Conservation (phyloP, 2,888 invertebrate species). For the Stenodema calcarata region DNA sequence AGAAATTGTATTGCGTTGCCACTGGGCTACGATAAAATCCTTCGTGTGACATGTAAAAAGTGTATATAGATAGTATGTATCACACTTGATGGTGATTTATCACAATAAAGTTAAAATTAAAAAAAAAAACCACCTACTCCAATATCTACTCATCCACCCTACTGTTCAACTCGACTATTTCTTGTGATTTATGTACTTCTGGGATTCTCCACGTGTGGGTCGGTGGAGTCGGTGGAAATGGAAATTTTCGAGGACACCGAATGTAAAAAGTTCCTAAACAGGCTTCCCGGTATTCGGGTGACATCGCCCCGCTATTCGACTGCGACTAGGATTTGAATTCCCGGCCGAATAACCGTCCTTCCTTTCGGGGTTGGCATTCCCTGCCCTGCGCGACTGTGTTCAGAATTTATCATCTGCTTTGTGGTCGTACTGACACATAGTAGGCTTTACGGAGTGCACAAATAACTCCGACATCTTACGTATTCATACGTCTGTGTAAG, state of each 20-base stretch:
- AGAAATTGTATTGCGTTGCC: too few relatives aligned
- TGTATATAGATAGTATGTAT: too few relatives aligned
- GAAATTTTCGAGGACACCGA: neutral
- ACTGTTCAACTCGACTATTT: neutral
- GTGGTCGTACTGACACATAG: too few relatives aligned
- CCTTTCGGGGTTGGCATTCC: neutral
- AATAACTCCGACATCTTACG: too few relatives aligned
- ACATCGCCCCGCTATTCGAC: neutral
- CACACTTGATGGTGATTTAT: too few relatives aligned
- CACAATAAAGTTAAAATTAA: too few relatives aligned
- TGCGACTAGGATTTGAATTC: neutral
- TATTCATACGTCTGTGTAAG: too few relatives aligned
- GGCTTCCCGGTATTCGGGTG: neutral
- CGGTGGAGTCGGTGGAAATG: neutral
- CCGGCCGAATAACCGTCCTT: neutral
- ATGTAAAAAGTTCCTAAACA: neutral
- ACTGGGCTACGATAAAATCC: too few relatives aligned
- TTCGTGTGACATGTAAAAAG: too few relatives aligned
- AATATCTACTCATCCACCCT: too few relatives aligned
- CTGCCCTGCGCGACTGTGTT: neutral
- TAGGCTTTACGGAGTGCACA: too few relatives aligned
- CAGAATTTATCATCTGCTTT: neutral
- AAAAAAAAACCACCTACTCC: too few relatives aligned
- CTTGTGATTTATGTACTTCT: neutral
- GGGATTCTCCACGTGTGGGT: neutral